A percentile compares a stretch with the other conserved stretches of the same genome.
These are phyloP conservation scores for Pararge aegeria DNA, from an alignment of 1,140 invertebrate species.

Conservation along the genomic window DNA sequence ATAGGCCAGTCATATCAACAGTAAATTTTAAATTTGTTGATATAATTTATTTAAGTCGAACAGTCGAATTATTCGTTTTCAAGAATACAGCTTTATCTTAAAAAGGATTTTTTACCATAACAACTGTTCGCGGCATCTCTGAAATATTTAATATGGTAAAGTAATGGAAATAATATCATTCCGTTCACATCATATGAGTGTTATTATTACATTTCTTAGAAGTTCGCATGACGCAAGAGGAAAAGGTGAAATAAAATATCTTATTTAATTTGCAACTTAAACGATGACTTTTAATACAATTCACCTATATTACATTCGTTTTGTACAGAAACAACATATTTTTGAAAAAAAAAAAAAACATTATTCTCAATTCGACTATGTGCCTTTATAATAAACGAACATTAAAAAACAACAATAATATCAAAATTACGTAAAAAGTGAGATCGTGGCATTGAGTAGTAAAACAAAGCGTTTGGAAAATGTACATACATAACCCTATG, in stretches of 20 bases:
- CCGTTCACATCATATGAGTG: neutral
- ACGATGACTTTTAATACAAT: conserved; percentile 75
- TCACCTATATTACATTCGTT: conserved; percentile 70
- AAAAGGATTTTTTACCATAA: no score
- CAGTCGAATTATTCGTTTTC: no score
- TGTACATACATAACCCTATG: conserved; percentile 10
- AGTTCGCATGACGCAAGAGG: neutral
- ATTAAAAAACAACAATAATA: conserved; percentile 47
- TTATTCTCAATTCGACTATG: conserved; percentile 51
- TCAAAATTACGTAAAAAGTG: conserved; percentile 60
- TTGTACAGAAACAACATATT: conserved; percentile 71
- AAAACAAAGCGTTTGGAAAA: neutral
- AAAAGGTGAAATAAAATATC: conserved; percentile 51
- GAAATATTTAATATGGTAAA: no score
- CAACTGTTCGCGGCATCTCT: no score
- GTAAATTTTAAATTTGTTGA: no score
- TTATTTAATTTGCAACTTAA: conserved; percentile 66
- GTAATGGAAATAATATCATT: no score
- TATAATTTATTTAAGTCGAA: no score
- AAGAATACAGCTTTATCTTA: no score
- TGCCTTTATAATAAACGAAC: conserved; percentile 31
- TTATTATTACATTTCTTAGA: neutral
- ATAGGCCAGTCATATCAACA: no score
- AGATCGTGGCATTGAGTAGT: conserved; percentile 39
- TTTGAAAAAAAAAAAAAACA: conserved; percentile 49